These are phyloP conservation scores for Belonocnema kinseyi DNA, from an alignment of 1,140 invertebrate species.

Conservation along the genomic window DNA sequence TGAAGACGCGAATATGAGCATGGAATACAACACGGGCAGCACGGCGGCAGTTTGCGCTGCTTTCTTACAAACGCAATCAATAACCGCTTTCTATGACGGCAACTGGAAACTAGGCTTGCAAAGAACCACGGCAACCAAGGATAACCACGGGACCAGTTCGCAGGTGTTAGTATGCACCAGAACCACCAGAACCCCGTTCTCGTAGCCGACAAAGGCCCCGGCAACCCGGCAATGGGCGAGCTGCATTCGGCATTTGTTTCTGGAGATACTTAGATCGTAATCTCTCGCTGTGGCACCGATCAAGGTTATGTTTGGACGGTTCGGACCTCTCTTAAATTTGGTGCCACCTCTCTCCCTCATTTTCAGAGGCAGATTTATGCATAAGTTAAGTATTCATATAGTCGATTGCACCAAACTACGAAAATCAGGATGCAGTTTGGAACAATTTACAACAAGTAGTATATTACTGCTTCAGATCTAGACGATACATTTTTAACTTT, in stretches of 20 bases:
- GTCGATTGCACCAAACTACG: background rate
- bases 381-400: background rate
- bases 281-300: conserved; percentile 64
- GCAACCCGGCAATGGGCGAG: conserved; percentile 59
- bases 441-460: too few relatives aligned
- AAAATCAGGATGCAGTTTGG: background rate
- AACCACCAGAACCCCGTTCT: conserved; percentile 38
- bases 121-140: conserved; percentile 41
- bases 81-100: conserved; percentile 65
- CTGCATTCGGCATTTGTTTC: conserved; percentile 74
- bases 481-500: too few relatives aligned
- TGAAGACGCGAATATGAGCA: conserved; percentile 56
- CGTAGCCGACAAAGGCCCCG: conserved; percentile 68
- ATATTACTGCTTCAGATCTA: too few relatives aligned
- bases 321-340: conserved; percentile 60
- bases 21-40: conserved; percentile 45
- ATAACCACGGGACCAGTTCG: conserved; percentile 44
- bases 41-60: conserved; percentile 54
- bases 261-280: conserved; percentile 73
- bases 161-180: conserved; percentile 71
- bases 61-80: conserved; percentile 67
- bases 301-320: conserved; percentile 57
- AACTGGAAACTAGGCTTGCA: conserved; percentile 29
- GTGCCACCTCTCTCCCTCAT: conserved; percentile 41
- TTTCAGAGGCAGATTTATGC: conserved; percentile 45